Evolutionary conservation across 2,113 vertebrate species (phyloP), one percentile per base, ranked within the genome.

Genomic region (Mustela nigripes): DNA sequence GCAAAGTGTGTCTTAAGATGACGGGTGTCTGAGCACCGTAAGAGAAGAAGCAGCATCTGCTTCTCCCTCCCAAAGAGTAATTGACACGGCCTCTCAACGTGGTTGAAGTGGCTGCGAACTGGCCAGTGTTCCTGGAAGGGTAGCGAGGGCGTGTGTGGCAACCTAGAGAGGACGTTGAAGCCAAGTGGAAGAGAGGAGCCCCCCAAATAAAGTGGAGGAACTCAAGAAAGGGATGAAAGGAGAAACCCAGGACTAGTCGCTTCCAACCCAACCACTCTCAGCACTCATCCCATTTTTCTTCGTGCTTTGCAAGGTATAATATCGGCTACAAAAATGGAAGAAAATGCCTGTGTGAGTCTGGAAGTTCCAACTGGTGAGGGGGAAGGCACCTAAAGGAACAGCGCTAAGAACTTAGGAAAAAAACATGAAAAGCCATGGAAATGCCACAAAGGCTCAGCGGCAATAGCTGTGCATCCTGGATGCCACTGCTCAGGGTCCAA

Each of bases 371-470:
- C 18, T n/a, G 7, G 18, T 56, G 39, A 73, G 19, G 18, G 3
- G 15, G 58, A 85, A 65, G 18, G 14, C 15, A 50, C 48, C 28
- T 65, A 16, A 56, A 48, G 15, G 60, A 85, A 86, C 0, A 85
- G 48, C 42, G 3, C 11, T 94, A 36, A 73, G 62, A 56, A 80
- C 73, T 48, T 92, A 71, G 42, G 36, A 12, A 42, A 58, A 79
- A 76, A 88, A n/a, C 39, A 73, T 56, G 14, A 94, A 91, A 79
- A 93, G 45, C 73, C 48, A 7, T 39, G n/a, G 33, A 39, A n/a
- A 92, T 96, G 73, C 48, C 33, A 76, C 65, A 5, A 22, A 81
- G 82, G 58, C 19, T 60, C 21, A 74, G 33, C 0, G 58, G 85
- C 36, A 85, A 74, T 24, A 78, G 58, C 42, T 31, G 2, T 14